Evolutionary conservation across 1,140 invertebrate genomes (phyloP).

Genomic region (Tachypleus tridentatus): DNA sequence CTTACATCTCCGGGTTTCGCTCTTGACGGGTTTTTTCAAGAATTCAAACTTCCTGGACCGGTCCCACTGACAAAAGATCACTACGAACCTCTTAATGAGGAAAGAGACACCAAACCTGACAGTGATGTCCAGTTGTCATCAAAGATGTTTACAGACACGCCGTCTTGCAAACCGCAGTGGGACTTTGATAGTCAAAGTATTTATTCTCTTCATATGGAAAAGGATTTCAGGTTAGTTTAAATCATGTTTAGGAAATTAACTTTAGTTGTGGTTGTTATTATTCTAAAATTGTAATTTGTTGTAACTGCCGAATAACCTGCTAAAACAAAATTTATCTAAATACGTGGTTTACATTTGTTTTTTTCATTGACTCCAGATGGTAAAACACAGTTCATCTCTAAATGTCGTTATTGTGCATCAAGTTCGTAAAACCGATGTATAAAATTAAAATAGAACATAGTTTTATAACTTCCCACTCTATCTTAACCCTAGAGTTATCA

Average conservation of each 20-base stretch:
- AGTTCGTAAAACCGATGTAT: no score
- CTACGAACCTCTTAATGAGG: not conserved
- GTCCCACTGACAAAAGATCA: not conserved
- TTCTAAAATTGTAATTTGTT: not conserved
- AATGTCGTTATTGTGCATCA: not conserved
- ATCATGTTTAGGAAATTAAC: not conserved
- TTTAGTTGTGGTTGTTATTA: not conserved
- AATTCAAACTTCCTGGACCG: not conserved
- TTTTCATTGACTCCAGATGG: not conserved
- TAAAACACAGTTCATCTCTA: not conserved
- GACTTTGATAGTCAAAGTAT: slow-evolving; percentile 25
- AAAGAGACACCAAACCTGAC: not conserved
- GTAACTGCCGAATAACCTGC: not conserved
- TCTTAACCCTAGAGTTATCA: no score
- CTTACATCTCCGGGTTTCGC: no score
- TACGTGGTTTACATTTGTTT: not conserved
- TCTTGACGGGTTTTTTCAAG: no score
- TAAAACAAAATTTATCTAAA: not conserved
- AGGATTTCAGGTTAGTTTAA: slow-evolving; percentile 32
- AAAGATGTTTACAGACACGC: no score
- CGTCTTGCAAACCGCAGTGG: not conserved
- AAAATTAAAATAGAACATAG: no score
- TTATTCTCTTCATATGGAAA: slow-evolving; percentile 37
- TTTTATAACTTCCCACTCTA: no score
- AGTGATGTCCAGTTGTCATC: no score